Percentiles rank a stretch among this genome's conserved stretches.
These are phyloP conservation scores for Palaemon carinicauda DNA, from an alignment of 1,140 invertebrate species.

Conservation along the genomic window DNA sequence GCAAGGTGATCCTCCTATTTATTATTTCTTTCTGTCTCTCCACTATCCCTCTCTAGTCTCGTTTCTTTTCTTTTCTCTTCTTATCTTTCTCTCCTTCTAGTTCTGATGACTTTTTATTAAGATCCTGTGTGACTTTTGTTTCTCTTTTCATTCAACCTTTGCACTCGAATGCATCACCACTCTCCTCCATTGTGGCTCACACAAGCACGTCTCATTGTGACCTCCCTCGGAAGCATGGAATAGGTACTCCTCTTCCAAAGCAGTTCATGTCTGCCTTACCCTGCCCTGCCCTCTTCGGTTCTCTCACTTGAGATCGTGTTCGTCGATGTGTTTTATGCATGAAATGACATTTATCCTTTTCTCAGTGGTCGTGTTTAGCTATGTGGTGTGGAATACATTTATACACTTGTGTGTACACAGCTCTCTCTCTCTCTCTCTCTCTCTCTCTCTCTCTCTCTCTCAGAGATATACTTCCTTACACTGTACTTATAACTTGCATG, in stretches of 20 bases:
- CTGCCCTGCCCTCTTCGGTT: too few relatives aligned
- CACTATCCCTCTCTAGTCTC: background rate
- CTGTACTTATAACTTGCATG: background rate
- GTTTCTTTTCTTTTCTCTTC: background rate
- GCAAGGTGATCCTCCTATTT: constrained; percentile 24
- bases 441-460: background rate
- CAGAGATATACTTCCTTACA: background rate
- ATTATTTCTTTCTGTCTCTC: background rate
- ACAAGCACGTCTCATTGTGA: too few relatives aligned
- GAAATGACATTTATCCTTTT: background rate
- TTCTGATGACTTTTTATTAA: background rate
- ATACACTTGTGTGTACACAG: too few relatives aligned
- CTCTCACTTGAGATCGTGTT: too few relatives aligned
- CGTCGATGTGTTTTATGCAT: too few relatives aligned
- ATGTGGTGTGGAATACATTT: too few relatives aligned
- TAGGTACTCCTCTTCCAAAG: too few relatives aligned
- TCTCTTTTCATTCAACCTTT: background rate
- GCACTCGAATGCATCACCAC: background rate
- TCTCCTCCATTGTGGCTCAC: too few relatives aligned
- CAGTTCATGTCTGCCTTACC: too few relatives aligned
- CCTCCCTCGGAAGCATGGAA: too few relatives aligned
- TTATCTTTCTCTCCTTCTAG: background rate
- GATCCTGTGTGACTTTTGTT: background rate
- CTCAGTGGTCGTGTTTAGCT: background rate
- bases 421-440: background rate